These are phyloP conservation scores for Tor tambroides DNA, from an alignment of 2,113 vertebrate species.

Conservation along the genomic window DNA sequence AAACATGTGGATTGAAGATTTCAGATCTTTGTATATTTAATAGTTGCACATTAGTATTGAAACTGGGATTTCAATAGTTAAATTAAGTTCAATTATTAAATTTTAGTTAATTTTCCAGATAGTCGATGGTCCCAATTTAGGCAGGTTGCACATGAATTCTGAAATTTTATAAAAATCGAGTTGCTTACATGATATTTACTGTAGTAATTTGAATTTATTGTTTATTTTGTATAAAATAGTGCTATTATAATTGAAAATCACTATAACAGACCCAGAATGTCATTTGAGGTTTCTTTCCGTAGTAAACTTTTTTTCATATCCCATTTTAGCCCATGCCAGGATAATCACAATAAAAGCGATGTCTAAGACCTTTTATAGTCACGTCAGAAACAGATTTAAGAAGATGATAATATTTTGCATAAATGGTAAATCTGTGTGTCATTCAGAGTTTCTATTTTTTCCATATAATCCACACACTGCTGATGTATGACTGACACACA, in stretches of 20 bases:
- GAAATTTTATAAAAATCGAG: not conserved
- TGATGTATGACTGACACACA: slow-evolving; percentile 29
- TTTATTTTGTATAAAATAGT: not conserved
- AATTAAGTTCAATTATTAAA: not conserved
- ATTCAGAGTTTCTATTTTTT: slow-evolving; percentile 22
- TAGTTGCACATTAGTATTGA: not conserved
- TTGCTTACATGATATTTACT: not conserved
- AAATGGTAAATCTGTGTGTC: slow-evolving; percentile 31
- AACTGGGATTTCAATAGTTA: not conserved
- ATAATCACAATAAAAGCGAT: slow-evolving; percentile 31
- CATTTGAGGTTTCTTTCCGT: not conserved
- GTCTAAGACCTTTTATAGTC: slow-evolving; percentile 37
- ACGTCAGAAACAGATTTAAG: slow-evolving; percentile 32
- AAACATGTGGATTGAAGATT: not conserved
- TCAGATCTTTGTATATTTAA: not conserved
- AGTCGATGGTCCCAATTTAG: not conserved
- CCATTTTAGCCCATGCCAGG: not conserved
- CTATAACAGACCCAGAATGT: not conserved
- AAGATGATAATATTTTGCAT: slow-evolving; percentile 34
- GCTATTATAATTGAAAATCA: not conserved
- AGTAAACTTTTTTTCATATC: not conserved
- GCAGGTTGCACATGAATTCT: not conserved
- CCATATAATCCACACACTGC: slow-evolving; percentile 28
- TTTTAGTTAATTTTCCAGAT: not conserved
- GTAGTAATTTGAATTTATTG: not conserved